phyloP scores from a whole-genome alignment of 2,113 vertebrate genomes.

The Tapirus terrestris region DNA sequence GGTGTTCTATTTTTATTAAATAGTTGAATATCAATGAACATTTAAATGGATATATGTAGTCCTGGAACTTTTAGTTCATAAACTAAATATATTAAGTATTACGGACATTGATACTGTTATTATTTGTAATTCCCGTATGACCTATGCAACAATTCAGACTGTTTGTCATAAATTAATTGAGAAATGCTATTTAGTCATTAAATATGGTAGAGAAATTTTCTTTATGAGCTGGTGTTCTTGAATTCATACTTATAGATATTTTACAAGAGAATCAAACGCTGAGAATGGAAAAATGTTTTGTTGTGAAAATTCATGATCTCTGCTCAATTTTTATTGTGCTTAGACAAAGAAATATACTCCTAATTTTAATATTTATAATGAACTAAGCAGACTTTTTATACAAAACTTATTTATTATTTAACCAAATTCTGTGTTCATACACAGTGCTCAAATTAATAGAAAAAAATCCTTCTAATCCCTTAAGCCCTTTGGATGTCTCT shows the following conservation, averaged over 20 bases:
- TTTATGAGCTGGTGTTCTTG: background rate
- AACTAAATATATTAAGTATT: background rate
- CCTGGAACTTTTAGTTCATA: background rate
- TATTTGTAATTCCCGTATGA: background rate
- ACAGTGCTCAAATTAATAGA: background rate
- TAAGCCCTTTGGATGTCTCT: background rate
- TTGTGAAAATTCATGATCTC: background rate
- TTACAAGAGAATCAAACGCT: background rate
- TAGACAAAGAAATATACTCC: background rate
- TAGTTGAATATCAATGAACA: background rate
- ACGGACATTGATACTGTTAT: background rate
- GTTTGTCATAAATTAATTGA: background rate
- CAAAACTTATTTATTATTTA: constrained; percentile 3
- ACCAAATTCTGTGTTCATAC: background rate
- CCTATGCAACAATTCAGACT: background rate
- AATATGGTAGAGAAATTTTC: background rate
- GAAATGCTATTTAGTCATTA: background rate
- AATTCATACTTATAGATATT: background rate
- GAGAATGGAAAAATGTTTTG: background rate
- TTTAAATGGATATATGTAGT: background rate
- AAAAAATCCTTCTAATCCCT: background rate
- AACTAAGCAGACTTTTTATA: background rate
- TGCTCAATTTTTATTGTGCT: constrained; percentile 4
- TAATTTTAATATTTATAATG: constrained; percentile 26
- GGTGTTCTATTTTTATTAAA: background rate